Conservation (phyloP, 2,888 invertebrate species). For the Ctenicera cuprea region DNA sequence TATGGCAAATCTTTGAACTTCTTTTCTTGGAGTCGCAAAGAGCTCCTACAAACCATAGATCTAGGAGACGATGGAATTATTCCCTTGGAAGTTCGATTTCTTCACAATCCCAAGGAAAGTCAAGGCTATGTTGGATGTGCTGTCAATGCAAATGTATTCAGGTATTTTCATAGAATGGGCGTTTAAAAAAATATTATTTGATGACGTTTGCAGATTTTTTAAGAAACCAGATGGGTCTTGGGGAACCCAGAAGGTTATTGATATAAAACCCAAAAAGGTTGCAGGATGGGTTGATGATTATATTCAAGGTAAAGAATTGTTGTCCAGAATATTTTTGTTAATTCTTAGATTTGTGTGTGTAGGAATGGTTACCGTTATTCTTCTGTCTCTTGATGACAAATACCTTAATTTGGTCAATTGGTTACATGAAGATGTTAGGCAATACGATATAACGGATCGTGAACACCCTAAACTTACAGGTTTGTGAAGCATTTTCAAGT, state of each 20-base stretch:
- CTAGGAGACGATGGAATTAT: conserved; percentile 90
- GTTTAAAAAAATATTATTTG: no score
- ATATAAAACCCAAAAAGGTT: conserved; percentile 87
- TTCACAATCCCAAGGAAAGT: conserved; percentile 90
- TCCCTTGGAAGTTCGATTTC: conserved; percentile 94
- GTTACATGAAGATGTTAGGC: conserved; percentile 95
- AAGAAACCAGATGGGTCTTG: conserved; percentile 80
- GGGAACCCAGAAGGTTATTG: conserved; percentile 90
- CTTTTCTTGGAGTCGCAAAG: conserved; percentile 91
- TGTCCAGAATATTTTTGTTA: no score
- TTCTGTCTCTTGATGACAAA: conserved; percentile 95
- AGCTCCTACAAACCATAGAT: conserved; percentile 88
- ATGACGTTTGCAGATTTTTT: conserved; percentile 76
- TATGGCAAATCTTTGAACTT: conserved; percentile 92
- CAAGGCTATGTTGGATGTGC: conserved; percentile 95
- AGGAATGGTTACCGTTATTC: conserved; percentile 94
- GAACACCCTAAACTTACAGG: conserved; percentile 85
- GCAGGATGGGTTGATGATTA: conserved; percentile 79
- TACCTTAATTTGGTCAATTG: conserved; percentile 94
- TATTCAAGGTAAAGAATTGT: conserved; percentile 86
- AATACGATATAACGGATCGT: conserved; percentile 93
- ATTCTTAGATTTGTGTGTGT: no score
- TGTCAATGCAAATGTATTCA: conserved; percentile 86
- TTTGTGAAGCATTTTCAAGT: conserved; percentile 56
- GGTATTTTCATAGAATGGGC: conserved; percentile 72